phyloP scores from a whole-genome alignment of 2,113 vertebrate species.

The Petromus typicus region DNA sequence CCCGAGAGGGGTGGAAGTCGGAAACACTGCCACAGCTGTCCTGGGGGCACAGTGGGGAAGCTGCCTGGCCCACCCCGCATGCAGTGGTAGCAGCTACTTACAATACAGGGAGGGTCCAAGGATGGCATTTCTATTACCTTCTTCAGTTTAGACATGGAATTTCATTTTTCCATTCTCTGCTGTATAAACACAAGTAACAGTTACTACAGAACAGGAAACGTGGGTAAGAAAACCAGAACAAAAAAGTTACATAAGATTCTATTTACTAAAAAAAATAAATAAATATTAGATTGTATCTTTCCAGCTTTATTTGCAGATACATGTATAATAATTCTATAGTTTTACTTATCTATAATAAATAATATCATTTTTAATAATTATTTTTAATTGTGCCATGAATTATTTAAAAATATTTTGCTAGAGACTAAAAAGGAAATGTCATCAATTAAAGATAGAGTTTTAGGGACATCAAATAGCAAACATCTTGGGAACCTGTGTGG shows the following conservation, averaged over 20 bases:
- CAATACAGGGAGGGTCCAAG: too few species aligned
- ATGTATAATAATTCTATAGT: not conserved
- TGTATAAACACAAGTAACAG: not conserved
- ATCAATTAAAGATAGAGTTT: slow-evolving; percentile 33
- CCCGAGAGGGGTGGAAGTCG: not conserved
- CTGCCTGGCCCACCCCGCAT: fast-evolving
- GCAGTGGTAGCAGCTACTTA: too few species aligned
- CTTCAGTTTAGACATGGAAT: not conserved
- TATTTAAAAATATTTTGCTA: not conserved
- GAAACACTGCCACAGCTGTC: too few species aligned
- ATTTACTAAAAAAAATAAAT: slow-evolving; percentile 7
- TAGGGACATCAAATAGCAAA: slow-evolving; percentile 1
- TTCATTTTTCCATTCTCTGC: not conserved
- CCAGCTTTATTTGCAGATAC: not conserved
- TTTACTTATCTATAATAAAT: not conserved
- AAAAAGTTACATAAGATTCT: not conserved
- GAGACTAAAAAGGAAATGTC: not conserved
- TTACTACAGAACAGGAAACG: not conserved
- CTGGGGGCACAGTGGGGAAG: fast-evolving
- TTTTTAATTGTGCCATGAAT: not conserved
- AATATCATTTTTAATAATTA: slow-evolving; percentile 49
- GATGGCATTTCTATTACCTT: fast-evolving
- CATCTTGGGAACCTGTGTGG: not conserved
- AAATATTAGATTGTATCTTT: not conserved
- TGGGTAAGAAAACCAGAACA: not conserved